These are phyloP conservation scores for Microcebus jonahi DNA, from an alignment of 2,113 vertebrate genomes.

Conservation along the genomic window DNA sequence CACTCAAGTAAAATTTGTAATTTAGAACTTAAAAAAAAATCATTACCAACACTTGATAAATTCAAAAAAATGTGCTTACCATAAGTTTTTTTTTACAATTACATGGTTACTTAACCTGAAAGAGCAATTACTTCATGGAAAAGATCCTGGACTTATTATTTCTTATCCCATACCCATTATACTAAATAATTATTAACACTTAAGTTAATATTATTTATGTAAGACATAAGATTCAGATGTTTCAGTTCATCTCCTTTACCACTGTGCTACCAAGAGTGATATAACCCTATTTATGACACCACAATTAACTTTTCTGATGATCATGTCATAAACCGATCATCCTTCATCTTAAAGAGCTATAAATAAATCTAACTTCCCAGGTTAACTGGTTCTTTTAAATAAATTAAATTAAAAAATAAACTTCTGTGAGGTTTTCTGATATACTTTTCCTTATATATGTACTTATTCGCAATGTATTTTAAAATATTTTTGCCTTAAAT, in stretches of 20 bases:
- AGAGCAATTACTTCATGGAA: conserved; percentile 27
- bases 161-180: conserved; percentile 39
- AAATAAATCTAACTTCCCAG: background rate
- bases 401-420: conserved; percentile 7
- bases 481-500: conserved; percentile 39
- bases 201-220: conserved; percentile 41
- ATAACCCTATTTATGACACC: conserved; percentile 63
- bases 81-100: conserved; percentile 28
- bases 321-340: conserved; percentile 59
- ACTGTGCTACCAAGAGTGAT: background rate
- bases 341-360: conserved; percentile 48
- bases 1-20: conserved; percentile 23
- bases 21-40: conserved; percentile 35
- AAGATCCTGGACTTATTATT: conserved; percentile 22
- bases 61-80: conserved; percentile 45
- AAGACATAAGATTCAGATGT: conserved; percentile 35
- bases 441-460: conserved; percentile 12
- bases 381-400: conserved; percentile 14
- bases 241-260: conserved; percentile 48
- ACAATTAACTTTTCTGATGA: conserved; percentile 57
- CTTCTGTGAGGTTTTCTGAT: background rate
- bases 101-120: conserved; percentile 48
- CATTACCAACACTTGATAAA: background rate
- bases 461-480: background rate
- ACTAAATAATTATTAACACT: conserved; percentile 27